These are phyloP conservation scores for Tragelaphus scriptus DNA, from an alignment of 2,113 vertebrate genomes.

Conservation along the genomic window DNA sequence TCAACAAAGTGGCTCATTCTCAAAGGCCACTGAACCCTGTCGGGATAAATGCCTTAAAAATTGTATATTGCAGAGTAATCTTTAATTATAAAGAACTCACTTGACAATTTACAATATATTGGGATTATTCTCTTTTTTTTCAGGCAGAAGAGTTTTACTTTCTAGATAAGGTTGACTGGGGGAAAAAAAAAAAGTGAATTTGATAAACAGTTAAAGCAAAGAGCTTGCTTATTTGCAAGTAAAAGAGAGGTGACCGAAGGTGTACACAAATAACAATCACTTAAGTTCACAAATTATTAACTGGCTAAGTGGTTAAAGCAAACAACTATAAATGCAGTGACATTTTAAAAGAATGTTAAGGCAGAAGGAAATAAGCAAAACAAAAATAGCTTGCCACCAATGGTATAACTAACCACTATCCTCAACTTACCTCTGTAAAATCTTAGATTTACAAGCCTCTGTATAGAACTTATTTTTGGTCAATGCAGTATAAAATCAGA, in stretches of 20 bases:
- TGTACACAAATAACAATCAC: not conserved
- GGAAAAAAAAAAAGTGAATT: slow-evolving; percentile 35
- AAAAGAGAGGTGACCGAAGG: slow-evolving; percentile 44
- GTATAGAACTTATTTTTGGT: not conserved
- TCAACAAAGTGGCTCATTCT: slow-evolving; percentile 74
- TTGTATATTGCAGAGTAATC: slow-evolving; percentile 55
- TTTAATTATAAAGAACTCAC: slow-evolving; percentile 73
- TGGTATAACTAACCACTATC: not conserved
- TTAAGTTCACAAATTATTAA: slow-evolving; percentile 60
- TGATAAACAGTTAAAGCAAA: slow-evolving; percentile 45
- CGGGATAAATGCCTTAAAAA: slow-evolving; percentile 70
- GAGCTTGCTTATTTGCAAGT: slow-evolving; percentile 45
- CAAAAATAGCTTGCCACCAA: not conserved
- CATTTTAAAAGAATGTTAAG: slow-evolving; percentile 44
- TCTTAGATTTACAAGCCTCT: not conserved
- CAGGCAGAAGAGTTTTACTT: slow-evolving; percentile 69
- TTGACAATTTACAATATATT: slow-evolving; percentile 60
- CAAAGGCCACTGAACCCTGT: slow-evolving; percentile 74
- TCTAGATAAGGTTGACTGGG: slow-evolving; percentile 59
- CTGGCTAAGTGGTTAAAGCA: slow-evolving; percentile 38
- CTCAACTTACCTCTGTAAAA: not conserved
- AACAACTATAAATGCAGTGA: slow-evolving; percentile 28
- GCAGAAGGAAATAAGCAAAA: slow-evolving; percentile 21
- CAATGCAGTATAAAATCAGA: not conserved
- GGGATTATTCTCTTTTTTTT: slow-evolving; percentile 64